A percentile compares a stretch with the other conserved stretches of the same genome.
Evolutionary conservation across 2,797 vertebrate species (phyloP).

Genomic region (Simalia tracyae): DNA sequence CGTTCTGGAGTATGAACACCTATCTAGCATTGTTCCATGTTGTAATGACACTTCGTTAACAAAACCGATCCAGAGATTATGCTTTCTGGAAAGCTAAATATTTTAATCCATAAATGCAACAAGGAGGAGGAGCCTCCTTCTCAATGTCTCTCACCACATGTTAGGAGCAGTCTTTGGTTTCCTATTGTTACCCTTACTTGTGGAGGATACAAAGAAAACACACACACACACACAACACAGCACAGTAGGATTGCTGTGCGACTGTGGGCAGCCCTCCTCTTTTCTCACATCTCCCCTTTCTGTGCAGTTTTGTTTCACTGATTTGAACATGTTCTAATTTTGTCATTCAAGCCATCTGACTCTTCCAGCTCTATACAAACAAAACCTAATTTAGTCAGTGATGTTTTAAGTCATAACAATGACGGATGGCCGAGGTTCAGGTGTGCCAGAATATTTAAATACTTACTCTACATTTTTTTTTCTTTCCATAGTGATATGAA

Average conservation of each 20-base stretch:
- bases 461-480: constrained; percentile 74
- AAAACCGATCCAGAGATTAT: constrained; percentile 60
- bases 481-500: constrained; percentile 69
- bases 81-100: constrained; percentile 52
- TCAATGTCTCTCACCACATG: constrained; percentile 51
- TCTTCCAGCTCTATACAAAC: constrained; percentile 80
- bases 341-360: constrained; percentile 84
- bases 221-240: constrained; percentile 28
- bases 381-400: constrained; percentile 83
- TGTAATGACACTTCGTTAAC: constrained; percentile 49
- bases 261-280: constrained; percentile 62
- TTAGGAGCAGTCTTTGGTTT: constrained; percentile 52
- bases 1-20: not conserved
- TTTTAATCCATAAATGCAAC: constrained; percentile 64
- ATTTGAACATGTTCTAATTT: constrained; percentile 81
- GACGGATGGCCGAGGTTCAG: constrained; percentile 97
- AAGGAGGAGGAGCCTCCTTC: constrained; percentile 48
- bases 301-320: constrained; percentile 76
- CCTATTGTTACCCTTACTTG: constrained; percentile 63
- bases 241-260: constrained; percentile 68
- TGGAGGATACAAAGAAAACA: constrained; percentile 52
- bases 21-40: constrained; percentile 52
- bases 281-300: constrained; percentile 69
- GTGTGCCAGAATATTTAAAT: constrained; percentile 84
- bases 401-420: constrained; percentile 91